These are phyloP conservation scores for Hyposoter didymator DNA, from an alignment of 2,888 invertebrate species.

Conservation along the genomic window DNA sequence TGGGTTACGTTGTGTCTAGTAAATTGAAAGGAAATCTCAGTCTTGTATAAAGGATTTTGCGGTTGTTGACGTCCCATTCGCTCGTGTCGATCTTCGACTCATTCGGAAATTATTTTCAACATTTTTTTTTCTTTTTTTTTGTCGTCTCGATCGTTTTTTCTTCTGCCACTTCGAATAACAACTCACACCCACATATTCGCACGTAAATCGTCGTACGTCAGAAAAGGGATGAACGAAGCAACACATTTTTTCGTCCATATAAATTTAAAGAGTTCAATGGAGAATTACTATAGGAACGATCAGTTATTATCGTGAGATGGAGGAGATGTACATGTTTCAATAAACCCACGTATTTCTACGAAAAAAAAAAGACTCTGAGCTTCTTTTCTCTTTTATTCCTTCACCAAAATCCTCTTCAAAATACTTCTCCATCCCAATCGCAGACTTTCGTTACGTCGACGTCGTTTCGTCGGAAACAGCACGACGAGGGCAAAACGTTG, in stretches of 20 bases:
- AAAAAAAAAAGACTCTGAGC: conserved; percentile 67
- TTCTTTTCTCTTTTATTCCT: conserved; percentile 42
- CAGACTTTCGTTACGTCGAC: not conserved
- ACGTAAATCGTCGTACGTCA: conserved; percentile 48
- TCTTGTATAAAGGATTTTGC: conserved; percentile 35
- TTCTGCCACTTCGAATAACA: conserved; percentile 28
- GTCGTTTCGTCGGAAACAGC: not conserved
- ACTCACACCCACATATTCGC: conserved; percentile 22
- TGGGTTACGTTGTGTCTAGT: conserved; percentile 14
- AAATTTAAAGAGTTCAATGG: conserved; percentile 58
- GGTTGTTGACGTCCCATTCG: conserved; percentile 22
- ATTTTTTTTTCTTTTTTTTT: conserved; percentile 33
- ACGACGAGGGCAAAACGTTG: not conserved
- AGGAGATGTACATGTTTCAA: conserved; percentile 83
- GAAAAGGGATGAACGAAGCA: conserved; percentile 54
- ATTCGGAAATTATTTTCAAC: conserved; percentile 25
- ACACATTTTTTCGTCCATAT: conserved; percentile 65
- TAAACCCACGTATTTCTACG: conserved; percentile 83
- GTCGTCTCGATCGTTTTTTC: conserved; percentile 51
- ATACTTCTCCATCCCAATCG: not conserved
- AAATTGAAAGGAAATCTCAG: conserved; percentile 57
- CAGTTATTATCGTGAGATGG: conserved; percentile 70
- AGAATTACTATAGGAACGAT: conserved; percentile 69
- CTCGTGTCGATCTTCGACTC: conserved; percentile 32
- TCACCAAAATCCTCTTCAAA: conserved; percentile 19